Evolutionary conservation across 2,888 invertebrate species (phyloP), one percentile per base, ranked within the genome.

Genomic region (Toxonevra muliebris): DNA sequence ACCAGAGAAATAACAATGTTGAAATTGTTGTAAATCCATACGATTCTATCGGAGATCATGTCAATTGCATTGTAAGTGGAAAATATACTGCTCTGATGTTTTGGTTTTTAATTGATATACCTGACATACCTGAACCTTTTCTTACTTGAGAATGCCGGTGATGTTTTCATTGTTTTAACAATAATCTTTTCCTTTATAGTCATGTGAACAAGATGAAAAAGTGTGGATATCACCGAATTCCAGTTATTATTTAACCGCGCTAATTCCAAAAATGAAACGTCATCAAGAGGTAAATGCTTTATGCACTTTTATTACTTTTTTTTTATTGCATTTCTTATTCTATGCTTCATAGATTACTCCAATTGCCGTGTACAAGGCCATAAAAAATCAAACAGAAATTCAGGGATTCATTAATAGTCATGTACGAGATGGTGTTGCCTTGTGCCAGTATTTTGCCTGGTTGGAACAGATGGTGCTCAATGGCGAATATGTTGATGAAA

Each of bases 371-470:
- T 90, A 94, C 89, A 98, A 98, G 84, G 90, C 95, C 0, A 86
- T 95, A 17, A 98, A 99, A 85, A 98, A 97, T 83, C 80, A 88
- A 0, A 89, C 90, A 0, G 98, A 98, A 87, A 88, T 92, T 13
- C 82, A 89, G 78, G 91, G 95, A 19, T 94, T 97, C 89, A 89
- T 90, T 41, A 87, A 89, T 64, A 91, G 94, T 0, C 96, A 97
- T 80, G 87, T 95, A 41, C 91, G 93, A 72, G 97, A 98, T 85
- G 96, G 93, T 0, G 90, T 92, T 0, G 97, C 97, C 0, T 87
- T 97, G 2, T 93, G 96, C 64, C 90, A 95, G 76, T 96, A 93
- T 76, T 90, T 95, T 75, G 88, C 92, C 13, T 97, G 97, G 96
- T 84, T 97, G 11, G 95, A 97, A 77, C 88, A 91, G 61, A 88